These are phyloP conservation scores for Zaprionus lineosus DNA, from an alignment of 2,888 invertebrate genomes.

Conservation along the genomic window DNA sequence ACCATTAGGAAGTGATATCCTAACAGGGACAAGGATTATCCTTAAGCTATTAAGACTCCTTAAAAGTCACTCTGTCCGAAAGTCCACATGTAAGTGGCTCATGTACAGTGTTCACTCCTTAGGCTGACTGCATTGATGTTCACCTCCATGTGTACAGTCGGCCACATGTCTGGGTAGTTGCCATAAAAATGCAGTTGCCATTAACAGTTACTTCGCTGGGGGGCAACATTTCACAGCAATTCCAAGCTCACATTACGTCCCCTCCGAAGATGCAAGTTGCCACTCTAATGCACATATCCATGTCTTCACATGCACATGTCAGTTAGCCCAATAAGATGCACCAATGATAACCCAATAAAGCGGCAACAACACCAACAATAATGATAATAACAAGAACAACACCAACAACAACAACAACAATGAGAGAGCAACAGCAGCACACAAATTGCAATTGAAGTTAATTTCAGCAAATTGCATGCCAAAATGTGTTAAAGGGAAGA, in stretches of 20 bases:
- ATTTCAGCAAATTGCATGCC: constrained; percentile 83
- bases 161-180: too few relatives aligned
- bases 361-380: constrained; percentile 37
- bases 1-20: too few relatives aligned
- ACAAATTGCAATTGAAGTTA: constrained; percentile 82
- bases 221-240: constrained; percentile 36
- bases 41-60: too few relatives aligned
- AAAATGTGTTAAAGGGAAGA: constrained; percentile 82
- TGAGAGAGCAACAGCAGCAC: constrained; percentile 31
- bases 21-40: too few relatives aligned
- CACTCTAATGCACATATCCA: constrained; percentile 59
- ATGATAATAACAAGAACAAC: constrained; percentile 25
- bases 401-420: constrained; percentile 31
- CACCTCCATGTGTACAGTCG: constrained; percentile 8
- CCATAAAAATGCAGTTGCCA: constrained; percentile 58
- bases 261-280: constrained; percentile 45
- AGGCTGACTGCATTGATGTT: too few relatives aligned
- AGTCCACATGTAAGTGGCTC: too few relatives aligned
- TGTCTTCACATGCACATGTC: constrained; percentile 53
- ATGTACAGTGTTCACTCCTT: too few relatives aligned
- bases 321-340: constrained; percentile 53
- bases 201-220: constrained; percentile 57
- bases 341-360: constrained; percentile 53
- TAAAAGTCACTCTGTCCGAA: too few relatives aligned
- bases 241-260: constrained; percentile 43